phyloP scores from a whole-genome alignment of 1,140 invertebrate genomes.

The Thaumatotibia leucotreta region DNA sequence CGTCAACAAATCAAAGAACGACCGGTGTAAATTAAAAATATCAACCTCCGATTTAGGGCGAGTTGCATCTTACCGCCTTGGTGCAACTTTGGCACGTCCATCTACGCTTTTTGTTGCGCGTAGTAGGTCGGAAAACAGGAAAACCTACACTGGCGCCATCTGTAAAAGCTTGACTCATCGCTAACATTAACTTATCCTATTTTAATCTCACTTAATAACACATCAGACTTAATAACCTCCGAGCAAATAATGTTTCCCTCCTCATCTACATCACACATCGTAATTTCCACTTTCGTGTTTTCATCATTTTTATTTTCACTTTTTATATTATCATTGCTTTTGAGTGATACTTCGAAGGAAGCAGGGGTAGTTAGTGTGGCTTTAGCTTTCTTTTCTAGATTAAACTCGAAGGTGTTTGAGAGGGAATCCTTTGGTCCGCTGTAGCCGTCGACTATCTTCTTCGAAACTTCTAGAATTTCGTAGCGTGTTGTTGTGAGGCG shows the following conservation, averaged over 20 bases:
- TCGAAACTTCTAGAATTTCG: slow-evolving; percentile 85
- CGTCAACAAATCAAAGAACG: no score
- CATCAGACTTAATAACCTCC: slow-evolving; percentile 42
- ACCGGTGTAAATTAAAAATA: no score
- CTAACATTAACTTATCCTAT: neutral
- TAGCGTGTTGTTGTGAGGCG: slow-evolving; percentile 86
- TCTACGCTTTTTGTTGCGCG: no score
- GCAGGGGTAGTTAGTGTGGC: slow-evolving; percentile 43
- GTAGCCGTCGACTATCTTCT: slow-evolving; percentile 77
- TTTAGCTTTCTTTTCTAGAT: slow-evolving; percentile 43
- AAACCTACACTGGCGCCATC: no score
- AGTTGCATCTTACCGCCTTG: no score
- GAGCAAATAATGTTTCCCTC: slow-evolving; percentile 57
- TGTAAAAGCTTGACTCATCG: no score
- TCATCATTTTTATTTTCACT: slow-evolving; percentile 23
- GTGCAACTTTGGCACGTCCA: no score
- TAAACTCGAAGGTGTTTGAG: slow-evolving; percentile 54
- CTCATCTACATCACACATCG: slow-evolving; percentile 61
- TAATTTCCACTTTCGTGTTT: slow-evolving; percentile 45
- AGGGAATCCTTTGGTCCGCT: slow-evolving; percentile 54
- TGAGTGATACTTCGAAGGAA: slow-evolving; percentile 44
- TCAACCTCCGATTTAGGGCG: no score
- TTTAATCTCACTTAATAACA: slow-evolving; percentile 23
- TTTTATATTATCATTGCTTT: slow-evolving; percentile 29
- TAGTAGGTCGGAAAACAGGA: no score